Base-by-base conservation (phyloP, 2,113 vertebrate species). In the Thomomys bottae region DNA sequence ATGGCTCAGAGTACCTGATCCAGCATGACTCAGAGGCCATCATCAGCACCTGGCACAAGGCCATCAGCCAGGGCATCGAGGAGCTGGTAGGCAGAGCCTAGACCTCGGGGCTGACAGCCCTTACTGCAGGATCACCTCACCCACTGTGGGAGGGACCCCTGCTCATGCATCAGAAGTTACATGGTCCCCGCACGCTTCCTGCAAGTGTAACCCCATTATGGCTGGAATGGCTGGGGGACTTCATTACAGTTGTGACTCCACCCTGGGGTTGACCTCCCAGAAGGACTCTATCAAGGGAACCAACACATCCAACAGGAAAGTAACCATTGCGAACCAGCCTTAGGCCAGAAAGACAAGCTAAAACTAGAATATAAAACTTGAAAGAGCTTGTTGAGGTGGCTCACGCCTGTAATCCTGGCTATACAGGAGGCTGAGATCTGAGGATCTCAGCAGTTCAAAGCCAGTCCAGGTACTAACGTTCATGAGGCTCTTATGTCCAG, bases 21-120 rank as follows among this genome's bases (percentile, higher is more conserved):
- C 99, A 99, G 96, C 99, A 99, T 0, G 99, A 99, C 90, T 99
- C 98, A 0, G 99, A 99, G n/a, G 98, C 98, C 97, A 99, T 99
- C 97, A 98, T 99, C 95, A 75, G 5, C 0, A 98, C 98, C 91
- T 99, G 99, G 99, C 98, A 98, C 92, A 98, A 97, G 91, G 98
- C 98, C 8, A 98, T 99, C 70, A 3, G 84, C 8, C 98, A 99
- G 96, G 98, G 98, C 95, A 99, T 99, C 61, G 45, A 96, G 40
- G 98, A 98, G 70, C 96, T 98, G 97, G 99, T 99, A 95, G 38
- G 97, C 71, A 34, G 81, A 85, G 14, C 87, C 14, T 97, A 98
- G 97, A 97, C 92, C 98, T 98, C 59, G 18, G 38, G 34, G 2
- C n/a, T 5, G 32, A 4, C 28, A 90, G 34, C 20, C 66, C 30